Evolutionary conservation across 2,113 vertebrate genomes (phyloP).

Genomic region (Aplodontia rufa): DNA sequence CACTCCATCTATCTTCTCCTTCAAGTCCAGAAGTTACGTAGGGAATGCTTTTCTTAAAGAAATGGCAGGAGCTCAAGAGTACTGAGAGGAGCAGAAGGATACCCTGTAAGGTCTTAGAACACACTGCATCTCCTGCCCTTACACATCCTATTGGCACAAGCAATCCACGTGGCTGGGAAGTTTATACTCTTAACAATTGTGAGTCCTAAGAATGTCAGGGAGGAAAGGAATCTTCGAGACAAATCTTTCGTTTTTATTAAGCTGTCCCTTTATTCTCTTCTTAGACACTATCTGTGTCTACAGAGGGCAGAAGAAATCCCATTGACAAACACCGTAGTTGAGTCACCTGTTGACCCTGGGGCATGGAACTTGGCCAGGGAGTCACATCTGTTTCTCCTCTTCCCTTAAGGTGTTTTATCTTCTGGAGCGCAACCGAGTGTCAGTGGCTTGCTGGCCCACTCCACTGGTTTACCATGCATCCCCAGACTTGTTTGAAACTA

Average conservation of each 20-base stretch:
- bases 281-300: neutral
- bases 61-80: neutral
- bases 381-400: neutral
- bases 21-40: neutral
- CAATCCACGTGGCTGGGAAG: neutral
- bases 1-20: neutral
- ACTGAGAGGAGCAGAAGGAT: neutral
- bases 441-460: neutral
- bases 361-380: neutral
- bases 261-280: neutral
- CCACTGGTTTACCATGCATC: neutral
- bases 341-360: neutral
- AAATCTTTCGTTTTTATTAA: neutral
- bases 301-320: neutral
- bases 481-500: neutral
- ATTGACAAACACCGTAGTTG: neutral
- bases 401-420: neutral
- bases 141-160: neutral
- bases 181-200: no score
- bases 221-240: neutral
- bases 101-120: neutral
- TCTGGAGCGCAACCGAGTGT: neutral
- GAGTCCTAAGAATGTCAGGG: neutral
- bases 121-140: neutral
- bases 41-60: neutral